These are phyloP conservation scores for Myotis myotis DNA, from an alignment of 2,797 vertebrate species.

Conservation along the genomic window DNA sequence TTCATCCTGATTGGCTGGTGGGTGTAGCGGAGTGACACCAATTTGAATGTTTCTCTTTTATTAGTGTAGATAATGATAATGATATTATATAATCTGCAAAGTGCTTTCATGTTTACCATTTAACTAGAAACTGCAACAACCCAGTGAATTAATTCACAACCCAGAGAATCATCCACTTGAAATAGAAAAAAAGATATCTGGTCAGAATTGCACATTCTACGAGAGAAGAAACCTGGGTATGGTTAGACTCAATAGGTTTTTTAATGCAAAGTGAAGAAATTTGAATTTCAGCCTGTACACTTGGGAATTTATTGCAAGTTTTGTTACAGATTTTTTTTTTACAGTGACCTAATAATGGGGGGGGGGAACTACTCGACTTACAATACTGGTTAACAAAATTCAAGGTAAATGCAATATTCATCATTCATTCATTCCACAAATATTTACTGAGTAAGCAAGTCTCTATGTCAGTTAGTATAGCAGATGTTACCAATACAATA, in stretches of 20 bases:
- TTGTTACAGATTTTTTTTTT: background rate
- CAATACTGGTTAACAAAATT: conserved; percentile 10
- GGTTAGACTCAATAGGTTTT: background rate
- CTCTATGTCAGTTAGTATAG: background rate
- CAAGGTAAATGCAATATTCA: conserved; percentile 14
- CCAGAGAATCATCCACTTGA: background rate
- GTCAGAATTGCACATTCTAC: background rate
- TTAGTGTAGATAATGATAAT: background rate
- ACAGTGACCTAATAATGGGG: conserved; percentile 5
- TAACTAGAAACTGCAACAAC: background rate
- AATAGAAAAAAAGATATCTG: background rate
- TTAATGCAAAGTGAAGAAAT: conserved; percentile 36
- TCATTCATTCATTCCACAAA: conserved; percentile 22
- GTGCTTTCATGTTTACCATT: conserved; percentile 23
- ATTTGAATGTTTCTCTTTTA: too few relatives aligned
- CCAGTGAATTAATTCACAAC: conserved; percentile 14
- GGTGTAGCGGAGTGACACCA: too few relatives aligned
- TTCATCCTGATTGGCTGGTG: too few relatives aligned
- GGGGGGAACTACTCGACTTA: background rate
- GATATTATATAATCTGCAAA: conserved; percentile 12
- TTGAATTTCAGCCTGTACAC: conserved; percentile 11
- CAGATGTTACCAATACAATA: background rate
- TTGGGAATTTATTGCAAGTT: background rate
- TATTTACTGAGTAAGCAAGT: conserved; percentile 1
- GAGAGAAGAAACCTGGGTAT: background rate